Conservation (phyloP, 1,140 invertebrate genomes). For the Cherax quadricarinatus region DNA sequence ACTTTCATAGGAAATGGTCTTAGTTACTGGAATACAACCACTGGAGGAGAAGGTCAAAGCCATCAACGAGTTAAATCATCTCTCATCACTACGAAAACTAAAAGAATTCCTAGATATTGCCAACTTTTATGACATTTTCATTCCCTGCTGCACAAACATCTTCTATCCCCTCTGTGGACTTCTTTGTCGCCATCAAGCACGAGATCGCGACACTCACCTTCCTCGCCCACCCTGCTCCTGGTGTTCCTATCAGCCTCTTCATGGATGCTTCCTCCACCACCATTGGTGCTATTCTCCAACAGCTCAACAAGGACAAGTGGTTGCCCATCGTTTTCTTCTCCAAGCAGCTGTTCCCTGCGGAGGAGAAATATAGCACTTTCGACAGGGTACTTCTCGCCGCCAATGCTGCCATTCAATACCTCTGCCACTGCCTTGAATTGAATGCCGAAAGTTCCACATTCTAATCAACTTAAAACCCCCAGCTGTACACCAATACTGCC, state of each 20-base stretch:
- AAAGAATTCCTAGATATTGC: background rate
- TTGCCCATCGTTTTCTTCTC: background rate
- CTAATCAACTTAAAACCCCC: background rate
- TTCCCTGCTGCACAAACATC: background rate
- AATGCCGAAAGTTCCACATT: background rate
- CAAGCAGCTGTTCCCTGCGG: background rate
- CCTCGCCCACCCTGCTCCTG: background rate
- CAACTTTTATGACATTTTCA: background rate
- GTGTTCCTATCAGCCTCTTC: background rate
- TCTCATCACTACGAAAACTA: background rate
- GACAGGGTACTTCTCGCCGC: background rate
- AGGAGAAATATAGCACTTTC: background rate
- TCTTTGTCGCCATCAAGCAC: background rate
- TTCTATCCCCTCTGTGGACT: background rate
- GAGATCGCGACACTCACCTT: too few relatives aligned
- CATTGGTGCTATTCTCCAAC: background rate
- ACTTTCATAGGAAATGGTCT: background rate
- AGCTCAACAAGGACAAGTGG: background rate
- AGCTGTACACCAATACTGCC: too few relatives aligned
- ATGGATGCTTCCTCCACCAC: background rate
- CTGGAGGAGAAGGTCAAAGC: background rate
- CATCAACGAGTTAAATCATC: background rate
- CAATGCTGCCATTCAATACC: background rate
- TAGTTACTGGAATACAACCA: background rate
- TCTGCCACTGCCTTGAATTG: background rate